A percentile compares a stretch with the other conserved stretches of the same genome.
Conservation (phyloP, 1,140 invertebrate species). For the Paraescarpia echinospica region DNA sequence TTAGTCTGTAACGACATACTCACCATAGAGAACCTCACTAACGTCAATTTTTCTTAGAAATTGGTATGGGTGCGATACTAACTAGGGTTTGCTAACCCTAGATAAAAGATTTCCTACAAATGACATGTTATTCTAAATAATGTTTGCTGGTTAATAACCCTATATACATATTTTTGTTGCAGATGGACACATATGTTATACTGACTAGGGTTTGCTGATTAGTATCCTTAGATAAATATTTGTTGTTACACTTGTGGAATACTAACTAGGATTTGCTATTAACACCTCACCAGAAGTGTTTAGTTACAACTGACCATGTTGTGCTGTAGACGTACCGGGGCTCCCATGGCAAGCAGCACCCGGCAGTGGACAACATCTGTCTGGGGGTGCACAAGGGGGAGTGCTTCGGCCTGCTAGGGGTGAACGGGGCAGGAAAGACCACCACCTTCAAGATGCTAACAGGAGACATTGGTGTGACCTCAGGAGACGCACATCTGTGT, state of each 20-base stretch:
- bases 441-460: constrained; percentile 83
- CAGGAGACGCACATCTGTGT: constrained; percentile 64
- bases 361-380: constrained; percentile 71
- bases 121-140: too few species aligned
- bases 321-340: background rate
- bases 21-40: too few species aligned
- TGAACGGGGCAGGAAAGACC: constrained; percentile 88
- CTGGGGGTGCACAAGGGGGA: constrained; percentile 74
- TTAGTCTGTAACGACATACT: too few species aligned
- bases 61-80: too few species aligned
- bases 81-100: too few species aligned
- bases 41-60: too few species aligned
- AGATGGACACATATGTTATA: background rate
- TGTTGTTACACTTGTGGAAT: background rate
- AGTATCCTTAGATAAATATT: background rate
- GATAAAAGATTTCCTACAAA: too few species aligned
- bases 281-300: background rate
- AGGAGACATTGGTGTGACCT: constrained; percentile 66
- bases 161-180: too few species aligned
- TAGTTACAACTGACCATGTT: background rate
- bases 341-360: constrained; percentile 30
- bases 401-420: constrained; percentile 81
- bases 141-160: too few species aligned
- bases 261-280: background rate
- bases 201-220: background rate